Evolutionary conservation across 2,888 invertebrate species (phyloP).

Genomic region (Nebria brevicollis): DNA sequence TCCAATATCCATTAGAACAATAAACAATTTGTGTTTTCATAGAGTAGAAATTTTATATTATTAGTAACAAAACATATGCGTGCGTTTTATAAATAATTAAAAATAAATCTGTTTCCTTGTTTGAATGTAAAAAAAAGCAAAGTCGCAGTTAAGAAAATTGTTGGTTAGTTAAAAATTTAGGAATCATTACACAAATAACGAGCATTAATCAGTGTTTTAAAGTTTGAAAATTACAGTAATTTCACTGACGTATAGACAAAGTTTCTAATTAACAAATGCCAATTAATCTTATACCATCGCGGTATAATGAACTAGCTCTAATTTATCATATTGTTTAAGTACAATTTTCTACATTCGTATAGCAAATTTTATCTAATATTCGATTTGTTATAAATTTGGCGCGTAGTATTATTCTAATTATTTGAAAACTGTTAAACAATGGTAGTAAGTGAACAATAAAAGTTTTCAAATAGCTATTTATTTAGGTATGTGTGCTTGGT

Average conservation of each 20-base stretch:
- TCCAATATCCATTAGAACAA: no score
- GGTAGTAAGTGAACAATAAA: conserved; percentile 5
- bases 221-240: conserved; percentile 43
- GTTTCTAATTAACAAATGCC: conserved; percentile 44
- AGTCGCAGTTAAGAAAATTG: conserved; percentile 6
- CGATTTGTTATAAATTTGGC: no score
- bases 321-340: conserved; percentile 23
- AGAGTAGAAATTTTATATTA: no score
- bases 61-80: no score
- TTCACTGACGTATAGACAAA: conserved; percentile 36
- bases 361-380: neutral
- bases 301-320: conserved; percentile 37
- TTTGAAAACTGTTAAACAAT: no score
- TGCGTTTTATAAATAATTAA: no score
- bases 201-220: conserved; percentile 39
- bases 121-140: no score
- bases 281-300: conserved; percentile 33
- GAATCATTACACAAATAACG: conserved; percentile 33
- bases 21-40: no score
- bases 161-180: conserved; percentile 34
- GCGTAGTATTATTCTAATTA: no score
- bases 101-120: no score
- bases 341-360: neutral
- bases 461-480: conserved; percentile 31
- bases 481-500: neutral